Percentiles rank a stretch among this genome's conserved stretches.
Evolutionary conservation across 2,113 vertebrate species (phyloP).

Genomic region (Leiothrix lutea): DNA sequence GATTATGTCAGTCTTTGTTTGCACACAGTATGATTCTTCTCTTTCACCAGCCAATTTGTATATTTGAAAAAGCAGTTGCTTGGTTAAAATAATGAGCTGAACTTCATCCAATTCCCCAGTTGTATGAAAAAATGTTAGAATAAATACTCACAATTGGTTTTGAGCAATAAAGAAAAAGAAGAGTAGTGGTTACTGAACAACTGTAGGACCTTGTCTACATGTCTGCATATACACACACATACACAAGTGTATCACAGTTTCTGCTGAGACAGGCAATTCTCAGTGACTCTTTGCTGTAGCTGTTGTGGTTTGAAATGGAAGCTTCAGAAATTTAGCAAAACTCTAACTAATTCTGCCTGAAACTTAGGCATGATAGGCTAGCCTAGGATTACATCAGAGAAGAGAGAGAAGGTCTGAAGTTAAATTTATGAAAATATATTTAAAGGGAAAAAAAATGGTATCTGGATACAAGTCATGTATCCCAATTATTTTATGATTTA

Average conservation of each 20-base stretch:
- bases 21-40: conserved; percentile 61
- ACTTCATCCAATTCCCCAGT: background rate
- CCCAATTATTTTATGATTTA: background rate
- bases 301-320: background rate
- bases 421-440: background rate
- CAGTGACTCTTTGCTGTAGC: background rate
- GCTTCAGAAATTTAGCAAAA: background rate
- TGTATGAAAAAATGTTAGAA: background rate
- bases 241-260: background rate
- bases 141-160: background rate
- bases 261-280: background rate
- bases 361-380: background rate
- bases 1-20: conserved; percentile 61
- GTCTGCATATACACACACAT: background rate
- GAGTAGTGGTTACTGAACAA: background rate
- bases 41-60: conserved; percentile 56
- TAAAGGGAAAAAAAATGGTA: background rate
- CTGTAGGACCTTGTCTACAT: background rate
- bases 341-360: background rate
- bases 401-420: background rate
- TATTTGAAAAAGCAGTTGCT: conserved; percentile 44
- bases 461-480: background rate
- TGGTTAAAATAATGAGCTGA: conserved; percentile 62
- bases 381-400: background rate
- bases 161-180: background rate